Evolutionary conservation across 1,140 invertebrate genomes (phyloP), one percentile per base, ranked within the genome.

Genomic region (Pseudomyrmex dendroicus): DNA sequence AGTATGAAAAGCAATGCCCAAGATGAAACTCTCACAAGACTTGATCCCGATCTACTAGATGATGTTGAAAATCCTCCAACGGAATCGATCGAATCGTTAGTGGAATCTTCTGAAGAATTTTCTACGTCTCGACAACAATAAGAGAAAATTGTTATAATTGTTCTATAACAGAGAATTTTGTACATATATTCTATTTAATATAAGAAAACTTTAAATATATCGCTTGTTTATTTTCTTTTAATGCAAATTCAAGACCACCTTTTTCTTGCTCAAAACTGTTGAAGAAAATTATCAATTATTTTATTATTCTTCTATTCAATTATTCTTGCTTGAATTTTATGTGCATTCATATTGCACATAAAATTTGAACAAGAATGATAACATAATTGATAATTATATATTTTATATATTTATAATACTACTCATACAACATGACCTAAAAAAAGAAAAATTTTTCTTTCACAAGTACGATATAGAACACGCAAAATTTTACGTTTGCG

Each of bases 31-130:
- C 12, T 9, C 35, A n/a, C 25, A 9, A 22, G 54, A 54, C 4
- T 82, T 46, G 83, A 84, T 62, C 59, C 77, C 70, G 76, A 84
- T 63, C 1, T 84, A 52, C 15, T 73, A 0, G 76, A 82, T 25
- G 77, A 84, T 17, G 46, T 82, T 22, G 83, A 84, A 64, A n/a
- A 63, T 73, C 83, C 44, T 22, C 25, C 74, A 80, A 0, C 25
- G 25, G 63, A 25, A 64, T 15, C 22, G 10, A 73, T 61, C 3
- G 44, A 83, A 50, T n/a, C 13, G 44, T 54, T 22, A 59, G 35
- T 7, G 9, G 46, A 80, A 59, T 68, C 12, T 4, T 17, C 20
- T 9, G 2, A 13, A 50, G 12, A 68, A 61, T 15, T 48, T 80
- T 72, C 46, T 9, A 70, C 50, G 13, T 10, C 15, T 35, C 15